Evolutionary conservation across 1,140 invertebrate species (phyloP).

Genomic region (Apis laboriosa): DNA sequence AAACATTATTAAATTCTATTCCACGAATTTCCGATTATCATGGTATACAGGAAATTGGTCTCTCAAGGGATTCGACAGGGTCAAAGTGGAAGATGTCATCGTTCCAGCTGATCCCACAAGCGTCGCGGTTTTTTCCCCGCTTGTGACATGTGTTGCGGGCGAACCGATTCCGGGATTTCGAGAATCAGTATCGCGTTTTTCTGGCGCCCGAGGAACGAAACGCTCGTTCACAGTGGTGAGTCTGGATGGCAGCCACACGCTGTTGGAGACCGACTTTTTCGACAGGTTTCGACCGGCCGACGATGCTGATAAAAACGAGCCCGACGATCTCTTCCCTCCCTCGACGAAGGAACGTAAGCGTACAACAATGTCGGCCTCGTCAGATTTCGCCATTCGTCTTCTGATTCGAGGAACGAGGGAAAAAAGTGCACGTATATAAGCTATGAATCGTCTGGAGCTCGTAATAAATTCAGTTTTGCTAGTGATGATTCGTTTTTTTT

Average conservation of each 20-base stretch:
- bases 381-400: slow-evolving; percentile 47
- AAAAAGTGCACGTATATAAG: slow-evolving; percentile 9
- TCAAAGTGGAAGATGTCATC: background rate
- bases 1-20: background rate
- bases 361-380: slow-evolving; percentile 23
- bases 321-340: slow-evolving; percentile 26
- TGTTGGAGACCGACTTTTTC: slow-evolving; percentile 50
- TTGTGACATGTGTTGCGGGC: slow-evolving; percentile 19
- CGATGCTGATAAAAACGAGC: slow-evolving; percentile 53
- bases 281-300: slow-evolving; percentile 29
- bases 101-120: slow-evolving; percentile 13
- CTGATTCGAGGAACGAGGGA: slow-evolving; percentile 8
- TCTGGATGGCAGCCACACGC: slow-evolving; percentile 63
- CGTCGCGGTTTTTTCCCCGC: background rate
- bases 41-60: background rate
- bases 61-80: background rate
- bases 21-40: background rate
- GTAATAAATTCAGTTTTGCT: slow-evolving; percentile 11
- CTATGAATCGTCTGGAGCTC: background rate
- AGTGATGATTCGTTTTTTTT: background rate
- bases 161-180: slow-evolving; percentile 37
- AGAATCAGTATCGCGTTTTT: slow-evolving; percentile 46
- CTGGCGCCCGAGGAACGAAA: slow-evolving; percentile 21
- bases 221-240: slow-evolving; percentile 16
- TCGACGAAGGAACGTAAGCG: slow-evolving; percentile 31